A percentile compares a stretch with the other conserved stretches of the same genome.
Conservation (phyloP, 2,888 invertebrate species). For the Petrolisthes cinctipes region DNA sequence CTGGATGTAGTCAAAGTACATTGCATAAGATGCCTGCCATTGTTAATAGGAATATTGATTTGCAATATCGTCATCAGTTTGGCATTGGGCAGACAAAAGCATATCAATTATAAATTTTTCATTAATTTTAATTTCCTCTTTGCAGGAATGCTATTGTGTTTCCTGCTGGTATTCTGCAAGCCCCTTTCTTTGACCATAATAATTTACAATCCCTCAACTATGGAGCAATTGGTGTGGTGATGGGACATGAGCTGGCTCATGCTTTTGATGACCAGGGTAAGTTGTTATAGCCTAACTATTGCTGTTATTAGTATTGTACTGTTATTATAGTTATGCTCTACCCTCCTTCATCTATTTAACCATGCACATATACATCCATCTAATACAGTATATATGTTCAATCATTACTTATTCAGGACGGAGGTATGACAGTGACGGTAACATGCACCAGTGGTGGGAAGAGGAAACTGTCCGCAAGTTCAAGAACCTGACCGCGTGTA, state of each 20-base stretch:
- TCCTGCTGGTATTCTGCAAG: conserved; percentile 95
- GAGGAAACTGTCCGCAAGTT: conserved; percentile 85
- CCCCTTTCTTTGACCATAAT: conserved; percentile 90
- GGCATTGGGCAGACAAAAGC: too few species aligned
- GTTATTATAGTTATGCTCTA: background rate
- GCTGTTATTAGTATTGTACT: background rate
- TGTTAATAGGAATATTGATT: too few species aligned
- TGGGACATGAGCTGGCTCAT: conserved; percentile 96
- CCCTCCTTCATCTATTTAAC: background rate
- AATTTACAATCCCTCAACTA: conserved; percentile 93
- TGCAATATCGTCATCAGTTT: too few species aligned
- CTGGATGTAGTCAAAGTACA: too few species aligned
- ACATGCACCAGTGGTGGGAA: conserved; percentile 94
- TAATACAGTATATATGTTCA: background rate
- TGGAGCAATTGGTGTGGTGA: conserved; percentile 97
- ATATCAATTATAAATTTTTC: background rate
- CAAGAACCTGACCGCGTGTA: conserved; percentile 88
- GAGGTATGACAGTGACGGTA: conserved; percentile 90
- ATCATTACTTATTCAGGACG: conserved; percentile 74
- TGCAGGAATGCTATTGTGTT: conserved; percentile 84
- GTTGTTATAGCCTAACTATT: background rate
- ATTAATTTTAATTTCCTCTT: background rate
- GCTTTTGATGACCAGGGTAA: conserved; percentile 93
- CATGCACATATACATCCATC: background rate
- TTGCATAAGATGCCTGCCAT: too few species aligned